Evolutionary conservation across 2,888 invertebrate species (phyloP), one percentile per base, ranked within the genome.

Genomic region (Corbicula japonica): DNA sequence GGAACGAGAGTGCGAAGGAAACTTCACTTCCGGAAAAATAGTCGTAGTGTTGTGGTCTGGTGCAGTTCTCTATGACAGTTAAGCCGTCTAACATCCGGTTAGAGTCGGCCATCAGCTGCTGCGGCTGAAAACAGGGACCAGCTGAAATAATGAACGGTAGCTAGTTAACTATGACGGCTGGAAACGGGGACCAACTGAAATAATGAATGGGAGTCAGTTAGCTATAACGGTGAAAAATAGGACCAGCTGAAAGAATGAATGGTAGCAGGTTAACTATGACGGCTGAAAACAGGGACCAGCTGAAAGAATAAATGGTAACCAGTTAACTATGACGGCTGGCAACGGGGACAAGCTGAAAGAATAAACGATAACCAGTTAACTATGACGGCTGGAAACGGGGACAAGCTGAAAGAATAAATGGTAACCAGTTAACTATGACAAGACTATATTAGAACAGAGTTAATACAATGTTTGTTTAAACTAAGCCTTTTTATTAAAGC

Each of bases 1-100:
- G 95, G 91, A 98, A 98, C 0, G 97, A 97, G 93, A 98, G 97
- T 88, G 99, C 98, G 94, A 98, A 99, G 18, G 98, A 97, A 76
- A 98, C 95, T 93, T 99, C 98, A 88, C 98, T 99, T 26, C 98
- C 99, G 23, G 90, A 90, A 87, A 94, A 94, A 94, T 99, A 99
- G 93, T 99, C 98, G 91, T 97, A 98, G 76, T 98, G 97, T 86
- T 96, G 96, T 28, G 99, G 95, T 86, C 97, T 97, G 86, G 96
- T 97, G 94, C 99, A 99, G 0, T 97, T 96, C 84, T 98, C 97
- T 85, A 99, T 94, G 77, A 96, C 95, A 8, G 71, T 63, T 10
- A 69, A 76, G n/a, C 60, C 32, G 4, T 73, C 50, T n/a, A 62
- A 50, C 4, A 58, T 60, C 2, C 66, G 54, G n/a, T 66, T 56